Conservation (phyloP, 2,113 vertebrate genomes). For the Centrocercus urophasianus region DNA sequence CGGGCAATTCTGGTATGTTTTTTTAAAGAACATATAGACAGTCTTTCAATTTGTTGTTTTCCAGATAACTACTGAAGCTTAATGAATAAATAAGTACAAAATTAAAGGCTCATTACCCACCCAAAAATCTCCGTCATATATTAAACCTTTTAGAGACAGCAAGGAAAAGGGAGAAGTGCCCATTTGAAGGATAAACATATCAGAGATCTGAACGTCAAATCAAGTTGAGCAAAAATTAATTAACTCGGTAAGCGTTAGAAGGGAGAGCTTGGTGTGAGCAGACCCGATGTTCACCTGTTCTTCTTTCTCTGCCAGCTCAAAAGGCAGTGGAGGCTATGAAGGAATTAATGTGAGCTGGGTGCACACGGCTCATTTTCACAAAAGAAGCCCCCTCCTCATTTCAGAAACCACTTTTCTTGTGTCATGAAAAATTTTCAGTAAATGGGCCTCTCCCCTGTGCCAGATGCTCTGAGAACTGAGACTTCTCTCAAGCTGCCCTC, state of each 20-base stretch:
- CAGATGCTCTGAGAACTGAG: constrained; percentile 28
- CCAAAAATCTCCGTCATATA: constrained; percentile 36
- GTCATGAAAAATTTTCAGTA: constrained; percentile 40
- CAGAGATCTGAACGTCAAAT: constrained; percentile 63
- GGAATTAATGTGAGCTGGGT: not conserved
- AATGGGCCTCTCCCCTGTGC: constrained; percentile 39
- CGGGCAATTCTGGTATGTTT: not conserved
- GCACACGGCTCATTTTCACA: not conserved
- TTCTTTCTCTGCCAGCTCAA: not conserved
- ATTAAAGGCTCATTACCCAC: constrained; percentile 64
- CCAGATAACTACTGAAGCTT: not conserved
- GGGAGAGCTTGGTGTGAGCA: constrained; percentile 39
- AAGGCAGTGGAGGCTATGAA: not conserved
- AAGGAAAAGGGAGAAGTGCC: constrained; percentile 42
- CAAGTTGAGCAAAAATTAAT: constrained; percentile 67
- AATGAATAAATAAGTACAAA: constrained; percentile 66
- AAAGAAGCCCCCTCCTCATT: not conserved
- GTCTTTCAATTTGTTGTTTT: constrained; percentile 21
- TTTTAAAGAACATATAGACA: not conserved
- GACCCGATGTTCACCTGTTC: constrained; percentile 1
- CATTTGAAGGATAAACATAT: constrained; percentile 62
- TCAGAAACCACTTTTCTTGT: constrained; percentile 32
- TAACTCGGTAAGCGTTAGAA: not conserved
- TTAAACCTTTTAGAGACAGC: constrained; percentile 61
- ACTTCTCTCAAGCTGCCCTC: not conserved